These are phyloP conservation scores for Melanerpes aurifrons DNA, from an alignment of 2,113 vertebrate genomes.

Conservation along the genomic window DNA sequence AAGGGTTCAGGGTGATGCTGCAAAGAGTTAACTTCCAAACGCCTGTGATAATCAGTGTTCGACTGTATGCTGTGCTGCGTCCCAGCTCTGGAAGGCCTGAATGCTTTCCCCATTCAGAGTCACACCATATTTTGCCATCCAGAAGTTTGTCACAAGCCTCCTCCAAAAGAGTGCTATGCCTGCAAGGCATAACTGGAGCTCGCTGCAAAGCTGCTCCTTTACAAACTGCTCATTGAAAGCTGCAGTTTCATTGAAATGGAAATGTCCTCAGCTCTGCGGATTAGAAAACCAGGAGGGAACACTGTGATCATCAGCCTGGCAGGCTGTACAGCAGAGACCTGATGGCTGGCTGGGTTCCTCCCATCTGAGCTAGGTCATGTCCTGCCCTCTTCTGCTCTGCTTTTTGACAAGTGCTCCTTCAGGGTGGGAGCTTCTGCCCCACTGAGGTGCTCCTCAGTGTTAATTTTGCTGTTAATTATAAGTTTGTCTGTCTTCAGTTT, in stretches of 20 bases:
- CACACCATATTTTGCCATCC: conserved; percentile 55
- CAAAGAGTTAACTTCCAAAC: conserved; percentile 37
- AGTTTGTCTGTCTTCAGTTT: conserved; percentile 24
- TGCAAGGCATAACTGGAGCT: conserved; percentile 62
- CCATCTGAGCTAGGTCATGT: conserved; percentile 59
- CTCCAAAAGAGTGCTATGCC: conserved; percentile 60
- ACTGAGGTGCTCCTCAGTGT: neutral
- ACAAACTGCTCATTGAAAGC: conserved; percentile 67
- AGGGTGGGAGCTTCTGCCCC: conserved; percentile 11
- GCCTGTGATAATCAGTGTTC: conserved; percentile 9
- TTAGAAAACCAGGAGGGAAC: conserved; percentile 68
- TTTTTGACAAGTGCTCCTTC: conserved; percentile 34
- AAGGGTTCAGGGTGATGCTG: neutral
- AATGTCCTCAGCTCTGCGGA: conserved; percentile 66
- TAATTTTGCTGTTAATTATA: conserved; percentile 47
- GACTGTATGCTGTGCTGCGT: neutral
- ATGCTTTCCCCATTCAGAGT: conserved; percentile 41
- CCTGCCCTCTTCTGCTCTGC: neutral
- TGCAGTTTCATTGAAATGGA: conserved; percentile 68
- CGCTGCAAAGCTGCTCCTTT: conserved; percentile 54
- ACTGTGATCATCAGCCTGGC: conserved; percentile 66
- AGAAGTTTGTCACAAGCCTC: conserved; percentile 67
- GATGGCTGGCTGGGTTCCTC: conserved; percentile 50
- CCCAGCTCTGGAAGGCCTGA: conserved; percentile 30
- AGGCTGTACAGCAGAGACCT: conserved; percentile 61